Evolutionary conservation across 2,797 vertebrate genomes (phyloP).

Genomic region (Pristis pectinata): DNA sequence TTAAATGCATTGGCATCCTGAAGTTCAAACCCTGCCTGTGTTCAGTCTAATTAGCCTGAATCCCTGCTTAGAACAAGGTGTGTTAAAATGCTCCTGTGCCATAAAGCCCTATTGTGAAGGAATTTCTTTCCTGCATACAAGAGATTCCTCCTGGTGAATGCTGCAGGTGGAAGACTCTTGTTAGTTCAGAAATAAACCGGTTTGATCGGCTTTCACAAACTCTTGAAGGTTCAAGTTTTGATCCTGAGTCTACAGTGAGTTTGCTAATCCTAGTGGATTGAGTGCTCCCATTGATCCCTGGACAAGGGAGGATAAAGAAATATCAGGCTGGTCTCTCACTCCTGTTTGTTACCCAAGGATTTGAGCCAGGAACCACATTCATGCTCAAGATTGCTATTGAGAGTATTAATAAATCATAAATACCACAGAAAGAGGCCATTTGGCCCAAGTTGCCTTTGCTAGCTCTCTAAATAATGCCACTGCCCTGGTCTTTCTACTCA

Average conservation of each 20-base stretch:
- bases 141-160: not conserved
- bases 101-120: constrained; percentile 13
- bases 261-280: not conserved
- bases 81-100: not conserved
- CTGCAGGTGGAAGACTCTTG: not conserved
- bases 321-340: not conserved
- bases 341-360: not conserved
- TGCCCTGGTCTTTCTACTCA: not conserved
- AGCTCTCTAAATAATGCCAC: not conserved
- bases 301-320: not conserved
- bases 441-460: not conserved
- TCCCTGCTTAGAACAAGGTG: constrained; percentile 18
- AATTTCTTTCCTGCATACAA: constrained; percentile 13
- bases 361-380: not conserved
- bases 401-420: too few relatives aligned
- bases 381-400: not conserved
- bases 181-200: not conserved
- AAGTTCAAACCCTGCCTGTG: not conserved
- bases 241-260: not conserved
- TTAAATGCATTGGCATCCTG: not conserved
- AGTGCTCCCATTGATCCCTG: not conserved
- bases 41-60: constrained; percentile 21
- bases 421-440: not conserved
- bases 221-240: not conserved
- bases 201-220: not conserved